Conservation (phyloP, 2,113 vertebrate species). For the Mastomys natalensis region DNA sequence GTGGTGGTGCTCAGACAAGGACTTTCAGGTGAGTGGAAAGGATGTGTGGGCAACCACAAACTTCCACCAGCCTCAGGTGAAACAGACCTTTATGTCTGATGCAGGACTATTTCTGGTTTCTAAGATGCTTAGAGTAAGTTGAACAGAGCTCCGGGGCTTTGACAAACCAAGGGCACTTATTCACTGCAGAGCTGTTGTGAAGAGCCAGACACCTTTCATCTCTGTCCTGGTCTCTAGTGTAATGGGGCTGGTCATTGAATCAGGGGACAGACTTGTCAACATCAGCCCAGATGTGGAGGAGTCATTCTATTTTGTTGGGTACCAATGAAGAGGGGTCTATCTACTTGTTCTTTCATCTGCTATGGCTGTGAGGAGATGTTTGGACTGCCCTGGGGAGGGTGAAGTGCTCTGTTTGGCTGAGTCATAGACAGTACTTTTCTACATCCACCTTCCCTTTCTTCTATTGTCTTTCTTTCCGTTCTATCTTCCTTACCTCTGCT, state of each 20-base stretch:
- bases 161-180: neutral
- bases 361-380: neutral
- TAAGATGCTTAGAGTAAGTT: neutral
- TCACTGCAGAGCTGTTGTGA: neutral
- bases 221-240: neutral
- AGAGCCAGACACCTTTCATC: neutral
- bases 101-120: neutral
- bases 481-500: neutral
- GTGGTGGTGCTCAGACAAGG: neutral
- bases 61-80: neutral
- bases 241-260: neutral
- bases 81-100: neutral
- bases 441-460: neutral
- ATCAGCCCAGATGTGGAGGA: neutral
- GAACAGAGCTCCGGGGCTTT: too few species aligned
- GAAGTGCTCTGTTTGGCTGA: neutral
- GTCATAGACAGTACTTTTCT: neutral
- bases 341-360: neutral
- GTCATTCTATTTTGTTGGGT: neutral
- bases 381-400: neutral
- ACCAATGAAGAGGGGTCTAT: neutral
- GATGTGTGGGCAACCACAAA: fast-evolving
- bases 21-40: neutral
- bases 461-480: neutral
- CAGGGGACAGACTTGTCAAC: neutral